phyloP scores from a whole-genome alignment of 2,888 invertebrate genomes.

The Merodon equestris region DNA sequence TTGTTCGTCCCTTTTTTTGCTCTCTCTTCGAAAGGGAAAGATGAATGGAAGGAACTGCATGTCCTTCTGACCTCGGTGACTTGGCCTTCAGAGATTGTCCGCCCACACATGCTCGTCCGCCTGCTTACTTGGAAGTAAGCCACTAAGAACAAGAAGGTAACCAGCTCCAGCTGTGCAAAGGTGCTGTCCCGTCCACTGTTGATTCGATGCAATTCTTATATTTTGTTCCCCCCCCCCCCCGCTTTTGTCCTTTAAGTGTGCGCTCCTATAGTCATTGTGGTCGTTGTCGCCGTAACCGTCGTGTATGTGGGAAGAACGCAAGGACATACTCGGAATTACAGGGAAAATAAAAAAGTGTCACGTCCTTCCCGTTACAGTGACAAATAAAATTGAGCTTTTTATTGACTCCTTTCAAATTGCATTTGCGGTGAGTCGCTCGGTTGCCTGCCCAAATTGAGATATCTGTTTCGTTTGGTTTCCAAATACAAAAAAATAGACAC shows the following conservation, averaged over 20 bases:
- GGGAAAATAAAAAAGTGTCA: constrained; percentile 66
- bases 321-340: constrained; percentile 15
- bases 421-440: constrained; percentile 67
- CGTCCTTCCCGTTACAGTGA: constrained; percentile 70
- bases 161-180: constrained; percentile 41
- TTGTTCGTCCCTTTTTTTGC: constrained; percentile 6
- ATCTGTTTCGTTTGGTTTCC: constrained; percentile 59
- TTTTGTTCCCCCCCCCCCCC: neutral
- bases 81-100: constrained; percentile 52
- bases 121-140: too few relatives aligned
- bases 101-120: neutral
- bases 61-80: constrained; percentile 44
- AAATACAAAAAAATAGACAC: constrained; percentile 20
- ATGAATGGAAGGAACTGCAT: constrained; percentile 49
- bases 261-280: constrained; percentile 12
- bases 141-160: constrained; percentile 45
- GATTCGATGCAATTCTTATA: constrained; percentile 35
- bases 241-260: constrained; percentile 26
- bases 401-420: constrained; percentile 72
- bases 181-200: constrained; percentile 49
- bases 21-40: constrained; percentile 16
- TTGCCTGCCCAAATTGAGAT: constrained; percentile 64
- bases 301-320: constrained; percentile 31
- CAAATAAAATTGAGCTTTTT: constrained; percentile 72
- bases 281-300: neutral